These are phyloP conservation scores for Paragorgia papillata DNA, from an alignment of 92 coral and sea anemone genomes.

Conservation along the genomic window DNA sequence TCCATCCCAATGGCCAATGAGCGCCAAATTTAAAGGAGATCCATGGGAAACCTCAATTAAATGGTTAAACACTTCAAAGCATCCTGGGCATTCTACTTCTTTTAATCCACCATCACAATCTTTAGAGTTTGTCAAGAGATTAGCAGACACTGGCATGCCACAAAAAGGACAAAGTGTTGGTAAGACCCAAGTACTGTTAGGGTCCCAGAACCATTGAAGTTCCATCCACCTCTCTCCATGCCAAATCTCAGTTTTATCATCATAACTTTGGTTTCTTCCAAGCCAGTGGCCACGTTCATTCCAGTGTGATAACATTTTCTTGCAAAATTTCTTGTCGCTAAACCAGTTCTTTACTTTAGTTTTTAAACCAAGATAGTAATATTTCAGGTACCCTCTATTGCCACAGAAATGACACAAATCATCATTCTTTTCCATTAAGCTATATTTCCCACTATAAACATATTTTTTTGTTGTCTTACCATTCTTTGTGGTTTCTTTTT, in stretches of 20 bases:
- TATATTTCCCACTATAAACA: slow-evolving; percentile 61
- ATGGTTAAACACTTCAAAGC: slow-evolving; percentile 13
- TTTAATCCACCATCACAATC: slow-evolving; percentile 16
- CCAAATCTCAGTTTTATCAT: too few species aligned
- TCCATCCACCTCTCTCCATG: too few species aligned
- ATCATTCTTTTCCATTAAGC: slow-evolving; percentile 45
- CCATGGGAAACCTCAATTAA: slow-evolving; percentile 18
- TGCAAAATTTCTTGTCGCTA: slow-evolving; percentile 48
- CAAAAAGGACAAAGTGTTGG: too few species aligned
- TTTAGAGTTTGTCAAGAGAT: slow-evolving; percentile 50
- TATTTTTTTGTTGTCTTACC: slow-evolving; percentile 43
- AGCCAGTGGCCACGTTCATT: too few species aligned
- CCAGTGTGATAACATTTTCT: too few species aligned
- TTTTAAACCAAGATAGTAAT: slow-evolving; percentile 66
- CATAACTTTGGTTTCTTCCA: too few species aligned
- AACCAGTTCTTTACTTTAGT: slow-evolving; percentile 71
- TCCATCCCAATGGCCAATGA: slow-evolving; percentile 69
- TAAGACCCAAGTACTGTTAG: too few species aligned
- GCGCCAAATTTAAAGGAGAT: slow-evolving; percentile 50
- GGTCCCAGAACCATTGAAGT: too few species aligned
- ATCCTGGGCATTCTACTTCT: slow-evolving; percentile 38
- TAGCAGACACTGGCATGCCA: too few species aligned
- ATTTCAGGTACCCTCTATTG: slow-evolving; percentile 54
- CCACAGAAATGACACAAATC: slow-evolving; percentile 65
- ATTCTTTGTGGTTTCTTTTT: slow-evolving; percentile 41